Evolutionary conservation across 2,888 invertebrate species (phyloP), one percentile per base, ranked within the genome.

Genomic region (Leucophenga montana): DNA sequence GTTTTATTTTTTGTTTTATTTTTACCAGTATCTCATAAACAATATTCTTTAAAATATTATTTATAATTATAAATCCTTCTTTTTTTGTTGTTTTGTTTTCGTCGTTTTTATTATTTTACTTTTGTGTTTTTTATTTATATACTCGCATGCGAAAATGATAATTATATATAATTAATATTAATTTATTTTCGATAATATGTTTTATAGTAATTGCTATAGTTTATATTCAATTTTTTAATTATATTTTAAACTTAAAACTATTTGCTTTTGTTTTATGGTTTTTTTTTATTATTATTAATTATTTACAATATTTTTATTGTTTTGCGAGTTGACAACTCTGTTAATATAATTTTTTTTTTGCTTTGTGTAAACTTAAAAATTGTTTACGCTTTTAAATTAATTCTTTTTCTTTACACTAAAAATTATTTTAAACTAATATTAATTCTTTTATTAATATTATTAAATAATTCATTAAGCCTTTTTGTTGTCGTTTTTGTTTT

Each of bases 181-280:
- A 67, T 68, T 53, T 20, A 39, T 67, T 59, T 67, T 46, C 4
- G 39, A 39, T 73, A 76, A 78, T 84, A 83, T 85, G 76, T 85
- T 71, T 80, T 80, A 80, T 85, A n/a, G n/a, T n/a, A 84, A 85
- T 84, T 85, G 85, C 84, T 84, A 84, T 85, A 84, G 85, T 82
- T 81, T 73, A 70, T 61, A 22, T 20, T 20, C 54, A 46, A 50
- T 66, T 59, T 9, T 66, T 69, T 75, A 65, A 57, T 73, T 44
- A 53, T 68, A 16, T 66, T 33, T 33, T 39, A 53, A 22, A 54
- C 66, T 72, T 59, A 76, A 68, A 53, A 65, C 68, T 72, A 48
- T 13, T 22, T 57, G 39, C 22, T 31, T 66, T 48, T 27, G 61
- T 57, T 57, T 67, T 56, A 2, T 62, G 66, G 73, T 54, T 66